Conservation (phyloP, 2,888 invertebrate genomes). For the Lacanobia oleracea region DNA sequence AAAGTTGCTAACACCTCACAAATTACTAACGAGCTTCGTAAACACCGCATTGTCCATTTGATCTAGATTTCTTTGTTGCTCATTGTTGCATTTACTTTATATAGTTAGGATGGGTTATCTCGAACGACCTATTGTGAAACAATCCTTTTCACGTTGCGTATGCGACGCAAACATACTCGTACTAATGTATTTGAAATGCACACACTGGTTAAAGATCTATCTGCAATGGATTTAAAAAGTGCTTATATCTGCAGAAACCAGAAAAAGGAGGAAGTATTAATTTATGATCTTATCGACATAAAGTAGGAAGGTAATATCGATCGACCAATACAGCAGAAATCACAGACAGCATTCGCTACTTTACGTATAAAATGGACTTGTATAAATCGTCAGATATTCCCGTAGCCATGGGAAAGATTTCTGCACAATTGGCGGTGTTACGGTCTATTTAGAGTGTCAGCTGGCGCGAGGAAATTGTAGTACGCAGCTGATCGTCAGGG, state of each 20-base stretch:
- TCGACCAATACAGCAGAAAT: neutral
- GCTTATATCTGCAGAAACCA: neutral
- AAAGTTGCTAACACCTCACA: constrained; percentile 83
- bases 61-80: constrained; percentile 86
- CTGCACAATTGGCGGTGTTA: constrained; percentile 51
- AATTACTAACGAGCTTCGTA: constrained; percentile 86
- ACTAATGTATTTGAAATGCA: constrained; percentile 24
- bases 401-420: constrained; percentile 40
- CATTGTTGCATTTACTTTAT: constrained; percentile 73
- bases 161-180: constrained; percentile 42
- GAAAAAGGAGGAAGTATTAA: neutral
- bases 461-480: constrained; percentile 35
- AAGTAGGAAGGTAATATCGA: no score
- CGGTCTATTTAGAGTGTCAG: constrained; percentile 53
- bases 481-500: constrained; percentile 39
- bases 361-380: constrained; percentile 3
- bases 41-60: constrained; percentile 85
- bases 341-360: neutral
- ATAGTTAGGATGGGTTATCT: constrained; percentile 73
- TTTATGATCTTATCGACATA: neutral
- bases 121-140: constrained; percentile 70
- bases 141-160: constrained; percentile 38
- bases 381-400: neutral
- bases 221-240: neutral
- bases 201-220: constrained; percentile 6